Evolutionary conservation across 2,888 invertebrate species (phyloP).

Genomic region (Pediacus dermestoides): DNA sequence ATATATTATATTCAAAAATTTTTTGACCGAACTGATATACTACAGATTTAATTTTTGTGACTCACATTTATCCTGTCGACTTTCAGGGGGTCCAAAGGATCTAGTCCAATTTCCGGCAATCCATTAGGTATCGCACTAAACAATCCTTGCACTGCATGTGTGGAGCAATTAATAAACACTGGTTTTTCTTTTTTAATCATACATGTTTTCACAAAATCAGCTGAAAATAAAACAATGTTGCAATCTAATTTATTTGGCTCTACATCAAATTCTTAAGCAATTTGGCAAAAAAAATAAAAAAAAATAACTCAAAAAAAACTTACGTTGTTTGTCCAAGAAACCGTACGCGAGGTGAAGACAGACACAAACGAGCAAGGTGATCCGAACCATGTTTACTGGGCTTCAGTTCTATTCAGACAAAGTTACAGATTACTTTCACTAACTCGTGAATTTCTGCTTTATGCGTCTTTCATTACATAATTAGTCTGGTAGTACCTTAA

Average conservation of each 20-base stretch:
- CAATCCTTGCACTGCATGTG: conserved; percentile 63
- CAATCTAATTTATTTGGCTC: not conserved
- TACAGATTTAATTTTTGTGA: no score
- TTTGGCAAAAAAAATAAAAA: no score
- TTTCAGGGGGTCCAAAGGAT: conserved; percentile 63
- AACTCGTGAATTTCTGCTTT: conserved; percentile 28
- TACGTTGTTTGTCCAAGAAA: conserved; percentile 38
- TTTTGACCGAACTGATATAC: no score
- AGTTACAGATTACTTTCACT: conserved; percentile 39
- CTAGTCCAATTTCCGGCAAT: conserved; percentile 57
- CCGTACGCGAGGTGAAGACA: conserved; percentile 26
- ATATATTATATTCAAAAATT: no score
- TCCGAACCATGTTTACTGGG: conserved; percentile 34
- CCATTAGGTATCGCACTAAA: conserved; percentile 61
- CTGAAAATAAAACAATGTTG: conserved; percentile 50
- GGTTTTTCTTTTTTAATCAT: conserved; percentile 30
- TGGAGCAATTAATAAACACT: conserved; percentile 63
- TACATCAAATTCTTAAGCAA: no score
- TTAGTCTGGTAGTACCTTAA: conserved; percentile 3
- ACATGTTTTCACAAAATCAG: conserved; percentile 66
- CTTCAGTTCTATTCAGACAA: conserved; percentile 15
- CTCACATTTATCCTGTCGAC: conserved; percentile 58
- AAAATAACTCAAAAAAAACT: conserved; percentile 22
- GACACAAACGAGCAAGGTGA: conserved; percentile 29
- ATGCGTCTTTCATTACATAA: conserved; percentile 26